Evolutionary conservation across 2,888 invertebrate genomes (phyloP).

Genomic region (Lycophotia porphyrea): DNA sequence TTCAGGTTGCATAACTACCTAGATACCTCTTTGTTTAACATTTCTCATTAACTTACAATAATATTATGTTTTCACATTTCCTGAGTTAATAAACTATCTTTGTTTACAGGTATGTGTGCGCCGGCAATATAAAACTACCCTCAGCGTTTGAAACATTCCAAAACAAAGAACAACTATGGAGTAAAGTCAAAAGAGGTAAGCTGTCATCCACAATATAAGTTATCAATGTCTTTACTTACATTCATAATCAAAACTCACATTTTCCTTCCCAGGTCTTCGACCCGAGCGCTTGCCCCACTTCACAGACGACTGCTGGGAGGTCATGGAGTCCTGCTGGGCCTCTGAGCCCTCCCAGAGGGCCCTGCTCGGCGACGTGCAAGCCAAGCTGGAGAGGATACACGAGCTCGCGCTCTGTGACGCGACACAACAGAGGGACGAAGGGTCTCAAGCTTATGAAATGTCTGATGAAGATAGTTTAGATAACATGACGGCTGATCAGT

Average conservation of each 20-base stretch:
- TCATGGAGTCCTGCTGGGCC: slow-evolving; percentile 96
- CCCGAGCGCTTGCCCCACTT: slow-evolving; percentile 95
- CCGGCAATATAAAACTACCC: slow-evolving; percentile 94
- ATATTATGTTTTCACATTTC: no score
- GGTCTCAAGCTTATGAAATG: slow-evolving; percentile 44
- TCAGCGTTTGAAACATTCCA: slow-evolving; percentile 95
- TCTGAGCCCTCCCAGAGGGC: slow-evolving; percentile 93
- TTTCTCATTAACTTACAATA: no score
- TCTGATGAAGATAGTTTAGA: slow-evolving; percentile 76
- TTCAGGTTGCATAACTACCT: no score
- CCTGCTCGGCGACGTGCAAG: slow-evolving; percentile 94
- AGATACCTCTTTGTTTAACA: no score
- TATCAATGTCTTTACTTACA: neutral
- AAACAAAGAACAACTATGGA: slow-evolving; percentile 97
- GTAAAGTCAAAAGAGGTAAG: slow-evolving; percentile 94
- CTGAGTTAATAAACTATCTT: neutral
- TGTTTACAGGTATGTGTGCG: slow-evolving; percentile 92
- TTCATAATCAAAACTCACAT: neutral
- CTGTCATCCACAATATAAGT: neutral
- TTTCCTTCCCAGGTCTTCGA: slow-evolving; percentile 91
- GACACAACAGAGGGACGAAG: slow-evolving; percentile 34
- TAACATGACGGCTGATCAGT: slow-evolving; percentile 51
- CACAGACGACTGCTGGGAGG: slow-evolving; percentile 94
- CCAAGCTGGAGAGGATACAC: slow-evolving; percentile 91
- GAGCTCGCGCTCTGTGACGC: slow-evolving; percentile 59